Conservation (phyloP, 2,113 vertebrate genomes). For the Dolichotis patagonum region DNA sequence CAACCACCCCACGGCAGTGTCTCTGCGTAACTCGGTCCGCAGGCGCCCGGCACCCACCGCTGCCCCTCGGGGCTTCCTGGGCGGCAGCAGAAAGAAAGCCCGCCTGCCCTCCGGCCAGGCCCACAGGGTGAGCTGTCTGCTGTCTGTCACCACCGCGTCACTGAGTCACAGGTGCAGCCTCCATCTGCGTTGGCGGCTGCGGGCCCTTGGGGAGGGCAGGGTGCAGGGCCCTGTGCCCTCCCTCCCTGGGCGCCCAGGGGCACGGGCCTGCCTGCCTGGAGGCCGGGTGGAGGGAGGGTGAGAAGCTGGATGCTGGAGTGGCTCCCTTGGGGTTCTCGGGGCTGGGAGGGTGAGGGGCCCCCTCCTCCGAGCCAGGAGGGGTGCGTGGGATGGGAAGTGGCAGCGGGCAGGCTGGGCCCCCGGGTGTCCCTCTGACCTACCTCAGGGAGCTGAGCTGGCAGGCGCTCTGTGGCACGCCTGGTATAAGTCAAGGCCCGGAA, state of each 20-base stretch:
- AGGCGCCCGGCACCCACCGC: neutral
- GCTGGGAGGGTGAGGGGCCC: neutral
- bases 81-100: neutral
- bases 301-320: rapidly evolving
- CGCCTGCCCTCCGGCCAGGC: neutral
- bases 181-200: neutral
- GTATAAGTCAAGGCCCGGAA: neutral
- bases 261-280: neutral
- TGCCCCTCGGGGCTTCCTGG: neutral
- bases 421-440: conserved; percentile 69
- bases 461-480: neutral
- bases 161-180: no score
- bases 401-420: neutral
- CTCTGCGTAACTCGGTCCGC: conserved; percentile 87
- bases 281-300: rapidly evolving
- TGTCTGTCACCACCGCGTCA: no score
- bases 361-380: neutral
- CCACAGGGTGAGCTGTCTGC: neutral
- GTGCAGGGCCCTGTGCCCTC: no score
- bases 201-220: neutral
- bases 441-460: conserved; percentile 67
- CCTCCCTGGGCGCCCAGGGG: no score
- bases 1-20: conserved; percentile 87
- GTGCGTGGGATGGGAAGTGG: neutral
- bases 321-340: neutral